Percentiles rank a stretch among this genome's conserved stretches.
Conservation (phyloP, 2,888 invertebrate genomes). For the Meta bourneti region DNA sequence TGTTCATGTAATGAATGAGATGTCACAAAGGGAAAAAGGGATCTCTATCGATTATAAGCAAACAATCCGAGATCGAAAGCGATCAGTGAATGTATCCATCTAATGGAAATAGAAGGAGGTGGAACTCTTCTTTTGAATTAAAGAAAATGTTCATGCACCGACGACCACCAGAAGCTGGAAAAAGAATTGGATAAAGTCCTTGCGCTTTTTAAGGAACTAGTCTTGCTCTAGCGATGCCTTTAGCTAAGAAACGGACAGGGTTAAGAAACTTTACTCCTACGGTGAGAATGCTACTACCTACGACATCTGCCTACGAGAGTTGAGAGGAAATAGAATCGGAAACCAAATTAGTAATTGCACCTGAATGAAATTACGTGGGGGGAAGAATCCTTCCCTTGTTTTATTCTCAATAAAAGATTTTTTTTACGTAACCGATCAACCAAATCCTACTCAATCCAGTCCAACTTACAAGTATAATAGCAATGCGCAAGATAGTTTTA, state of each 20-base stretch:
- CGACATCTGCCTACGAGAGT: conserved; percentile 46
- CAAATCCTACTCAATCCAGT: too few species aligned
- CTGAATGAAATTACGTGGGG: neutral
- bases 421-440: neutral
- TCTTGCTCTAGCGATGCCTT: conserved; percentile 70
- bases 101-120: conserved; percentile 10
- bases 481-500: too few species aligned
- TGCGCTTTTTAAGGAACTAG: conserved; percentile 75
- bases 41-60: neutral
- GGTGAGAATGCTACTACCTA: conserved; percentile 31
- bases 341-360: neutral
- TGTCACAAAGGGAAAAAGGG: neutral
- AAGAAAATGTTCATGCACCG: conserved; percentile 45
- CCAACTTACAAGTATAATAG: too few species aligned
- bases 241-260: conserved; percentile 46
- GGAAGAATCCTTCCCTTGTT: neutral
- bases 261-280: conserved; percentile 69
- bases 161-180: conserved; percentile 31
- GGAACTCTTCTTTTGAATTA: neutral
- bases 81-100: neutral
- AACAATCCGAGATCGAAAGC: neutral
- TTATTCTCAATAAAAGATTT: neutral
- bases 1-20: neutral
- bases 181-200: conserved; percentile 58
- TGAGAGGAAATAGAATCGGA: neutral